Evolutionary conservation across 1,140 invertebrate genomes (phyloP), one percentile per base, ranked within the genome.

Genomic region (Drosophila asahinai): DNA sequence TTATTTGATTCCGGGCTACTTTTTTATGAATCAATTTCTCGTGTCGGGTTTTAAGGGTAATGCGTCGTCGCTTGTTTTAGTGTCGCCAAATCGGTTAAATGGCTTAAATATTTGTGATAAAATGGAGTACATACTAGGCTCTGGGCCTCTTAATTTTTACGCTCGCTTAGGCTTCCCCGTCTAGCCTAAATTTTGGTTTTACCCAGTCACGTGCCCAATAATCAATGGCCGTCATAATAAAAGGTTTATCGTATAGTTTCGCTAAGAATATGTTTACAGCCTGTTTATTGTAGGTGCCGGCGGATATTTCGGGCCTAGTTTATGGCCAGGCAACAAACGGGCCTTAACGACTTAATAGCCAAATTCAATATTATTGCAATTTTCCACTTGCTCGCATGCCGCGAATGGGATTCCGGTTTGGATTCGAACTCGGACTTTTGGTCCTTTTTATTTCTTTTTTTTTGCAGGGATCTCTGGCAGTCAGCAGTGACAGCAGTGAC

Each of bases 351-450:
- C 84, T 87, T 87, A 87, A 87, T 87, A 89, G 84, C 65, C 84
- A 84, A 87, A 87, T 89, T 87, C 84, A 87, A 87, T 87, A 79
- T 79, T 79, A 79, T 79, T 79, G 87, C 84, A 87, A 87, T 87
- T 87, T 87, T 87, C 84, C 84, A 84, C 47, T 73, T 84, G 77
- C 77, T 57, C 81, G 84, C 74, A 68, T 68, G 49, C 22, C 67
- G 48, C 64, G 67, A 12, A 64, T 68, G 25, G 15, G 30, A 11
- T 54, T 67, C 48, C 62, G 67, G 48, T 67, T 70, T 38, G 38
- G 33, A 67, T 52, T 68, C 62, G 59, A 43, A 58, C 36, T 48
- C n/a, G 54, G 42, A 57, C 51, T 45, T 67, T 74, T 47, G 22
- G 48, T 55, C 45, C 66, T 43, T 51, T 48, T 17, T n/a, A n/a